Evolutionary conservation across 2,888 invertebrate genomes (phyloP).

Genomic region (Trissolcus brochymenae): DNA sequence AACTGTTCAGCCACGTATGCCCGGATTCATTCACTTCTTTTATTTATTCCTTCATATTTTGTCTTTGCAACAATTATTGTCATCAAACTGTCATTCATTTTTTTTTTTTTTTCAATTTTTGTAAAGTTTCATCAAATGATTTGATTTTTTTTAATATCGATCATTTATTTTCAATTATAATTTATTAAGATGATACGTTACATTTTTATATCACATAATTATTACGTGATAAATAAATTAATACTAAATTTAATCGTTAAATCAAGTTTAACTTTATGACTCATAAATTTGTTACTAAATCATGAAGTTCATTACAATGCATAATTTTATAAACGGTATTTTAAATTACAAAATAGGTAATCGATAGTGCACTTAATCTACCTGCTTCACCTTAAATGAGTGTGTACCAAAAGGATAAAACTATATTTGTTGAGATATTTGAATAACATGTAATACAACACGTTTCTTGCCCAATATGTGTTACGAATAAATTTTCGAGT

Average conservation of each 20-base stretch:
- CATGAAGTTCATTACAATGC: too few relatives aligned
- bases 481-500: constrained; percentile 66
- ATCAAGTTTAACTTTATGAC: too few relatives aligned
- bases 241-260: too few relatives aligned
- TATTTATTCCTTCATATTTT: constrained; percentile 11
- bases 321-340: too few relatives aligned
- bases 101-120: constrained; percentile 25
- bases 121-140: constrained; percentile 1
- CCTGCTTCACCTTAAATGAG: constrained; percentile 4
- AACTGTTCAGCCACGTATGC: constrained; percentile 56
- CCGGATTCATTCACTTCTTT: constrained; percentile 39
- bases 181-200: too few relatives aligned
- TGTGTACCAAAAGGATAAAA: constrained; percentile 41
- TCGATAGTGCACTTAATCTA: not conserved
- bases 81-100: too few relatives aligned
- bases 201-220: too few relatives aligned
- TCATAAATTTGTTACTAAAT: too few relatives aligned
- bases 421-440: constrained; percentile 68
- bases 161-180: too few relatives aligned
- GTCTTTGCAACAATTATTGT: constrained; percentile 13
- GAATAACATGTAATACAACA: constrained; percentile 73
- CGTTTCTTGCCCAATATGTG: constrained; percentile 68
- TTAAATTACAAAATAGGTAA: constrained; percentile 11
- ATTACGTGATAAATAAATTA: too few relatives aligned
- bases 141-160: too few relatives aligned